phyloP scores from a whole-genome alignment of 2,113 vertebrate genomes.

The Corynorhinus townsendii region DNA sequence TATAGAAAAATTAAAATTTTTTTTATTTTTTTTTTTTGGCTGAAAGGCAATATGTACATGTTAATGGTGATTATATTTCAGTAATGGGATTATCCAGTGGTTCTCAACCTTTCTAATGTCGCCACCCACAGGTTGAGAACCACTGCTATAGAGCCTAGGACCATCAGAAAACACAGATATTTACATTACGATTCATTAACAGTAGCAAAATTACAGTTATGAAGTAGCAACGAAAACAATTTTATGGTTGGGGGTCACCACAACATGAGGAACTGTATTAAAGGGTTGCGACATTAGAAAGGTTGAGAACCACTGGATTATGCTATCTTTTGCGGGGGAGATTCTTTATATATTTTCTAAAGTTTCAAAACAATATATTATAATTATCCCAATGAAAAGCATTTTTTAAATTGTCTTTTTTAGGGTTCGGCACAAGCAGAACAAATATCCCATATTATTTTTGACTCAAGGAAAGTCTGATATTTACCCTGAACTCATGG shows the following conservation, averaged over 20 bases:
- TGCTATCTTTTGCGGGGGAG: background rate
- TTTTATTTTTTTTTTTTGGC: conserved; percentile 14
- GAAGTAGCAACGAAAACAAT: too few relatives aligned
- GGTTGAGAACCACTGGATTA: too few relatives aligned
- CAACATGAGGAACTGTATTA: too few relatives aligned
- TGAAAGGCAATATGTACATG: background rate
- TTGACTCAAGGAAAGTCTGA: conserved; percentile 93
- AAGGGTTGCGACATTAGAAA: too few relatives aligned
- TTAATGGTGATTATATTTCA: background rate
- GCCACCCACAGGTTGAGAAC: too few relatives aligned
- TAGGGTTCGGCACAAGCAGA: conserved; percentile 96
- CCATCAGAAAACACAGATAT: too few relatives aligned
- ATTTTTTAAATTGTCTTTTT: conserved; percentile 34
- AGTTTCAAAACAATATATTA: background rate
- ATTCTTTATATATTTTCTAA: conserved; percentile 30
- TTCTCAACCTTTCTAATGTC: too few relatives aligned
- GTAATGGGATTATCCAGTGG: background rate
- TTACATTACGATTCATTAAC: too few relatives aligned
- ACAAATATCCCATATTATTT: conserved; percentile 97
- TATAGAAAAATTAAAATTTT: background rate
- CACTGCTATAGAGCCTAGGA: too few relatives aligned
- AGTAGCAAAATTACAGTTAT: too few relatives aligned
- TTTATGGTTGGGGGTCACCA: too few relatives aligned
- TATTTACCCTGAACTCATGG: conserved; percentile 94
- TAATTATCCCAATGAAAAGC: background rate